Evolutionary conservation across 2,888 invertebrate genomes (phyloP).

Genomic region (Cosmia pyralina): DNA sequence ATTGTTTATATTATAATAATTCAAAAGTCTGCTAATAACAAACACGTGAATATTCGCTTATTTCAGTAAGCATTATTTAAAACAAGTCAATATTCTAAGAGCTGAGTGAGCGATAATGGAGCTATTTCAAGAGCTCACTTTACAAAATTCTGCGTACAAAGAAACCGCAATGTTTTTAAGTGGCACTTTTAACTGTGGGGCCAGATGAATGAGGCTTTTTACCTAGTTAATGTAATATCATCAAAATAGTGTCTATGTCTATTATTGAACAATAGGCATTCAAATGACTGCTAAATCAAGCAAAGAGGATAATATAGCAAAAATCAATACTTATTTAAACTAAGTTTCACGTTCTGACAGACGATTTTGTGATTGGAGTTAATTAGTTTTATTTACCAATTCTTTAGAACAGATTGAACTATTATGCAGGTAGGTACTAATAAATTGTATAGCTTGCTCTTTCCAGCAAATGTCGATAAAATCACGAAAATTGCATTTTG

Average conservation of each 20-base stretch:
- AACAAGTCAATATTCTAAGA: conserved; percentile 4
- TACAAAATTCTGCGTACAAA: conserved; percentile 26
- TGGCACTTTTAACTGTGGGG: neutral
- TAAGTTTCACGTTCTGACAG: neutral
- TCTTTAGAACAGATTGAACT: too few species aligned
- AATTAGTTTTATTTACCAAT: neutral
- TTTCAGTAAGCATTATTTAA: conserved; percentile 9
- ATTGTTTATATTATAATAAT: neutral
- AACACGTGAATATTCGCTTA: neutral
- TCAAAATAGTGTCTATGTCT: neutral
- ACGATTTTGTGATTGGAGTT: neutral
- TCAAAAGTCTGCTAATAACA: neutral
- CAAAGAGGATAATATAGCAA: neutral
- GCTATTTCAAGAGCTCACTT: conserved; percentile 15
- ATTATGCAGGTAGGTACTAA: too few species aligned
- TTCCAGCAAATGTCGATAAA: too few species aligned
- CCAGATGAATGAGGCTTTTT: neutral
- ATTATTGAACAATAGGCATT: neutral
- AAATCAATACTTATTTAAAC: neutral
- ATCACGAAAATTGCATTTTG: too few species aligned
- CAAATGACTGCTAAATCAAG: neutral
- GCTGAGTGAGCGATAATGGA: conserved; percentile 15
- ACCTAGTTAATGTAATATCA: neutral
- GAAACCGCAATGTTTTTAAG: conserved; percentile 20
- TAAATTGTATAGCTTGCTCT: too few species aligned